Percentiles rank a stretch among this genome's conserved stretches.
These are phyloP conservation scores for Trachelus iudaicus DNA, from an alignment of 2,888 invertebrate species.

Conservation along the genomic window DNA sequence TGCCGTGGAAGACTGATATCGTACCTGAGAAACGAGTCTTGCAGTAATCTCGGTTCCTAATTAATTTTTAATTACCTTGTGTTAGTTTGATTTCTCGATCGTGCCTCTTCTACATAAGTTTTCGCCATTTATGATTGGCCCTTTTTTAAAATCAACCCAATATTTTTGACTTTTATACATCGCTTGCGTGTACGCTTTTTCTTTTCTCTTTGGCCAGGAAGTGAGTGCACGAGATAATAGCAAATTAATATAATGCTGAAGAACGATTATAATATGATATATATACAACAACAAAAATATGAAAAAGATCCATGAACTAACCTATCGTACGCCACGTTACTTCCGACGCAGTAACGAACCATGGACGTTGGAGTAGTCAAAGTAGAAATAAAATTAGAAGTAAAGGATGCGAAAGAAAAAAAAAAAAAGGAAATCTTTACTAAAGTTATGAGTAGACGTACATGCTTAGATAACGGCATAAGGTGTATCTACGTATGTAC, in stretches of 20 bases:
- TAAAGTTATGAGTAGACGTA: conserved; percentile 34
- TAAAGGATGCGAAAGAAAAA: conserved; percentile 21
- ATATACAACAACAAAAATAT: not conserved
- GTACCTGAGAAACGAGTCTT: conserved; percentile 47
- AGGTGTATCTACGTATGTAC: not conserved
- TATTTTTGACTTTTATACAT: not conserved
- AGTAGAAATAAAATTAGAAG: conserved; percentile 30
- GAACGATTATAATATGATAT: not conserved
- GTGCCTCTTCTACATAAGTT: not conserved
- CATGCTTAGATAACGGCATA: not conserved
- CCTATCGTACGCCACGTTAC: not conserved
- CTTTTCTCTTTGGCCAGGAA: not conserved
- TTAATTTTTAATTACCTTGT: not conserved
- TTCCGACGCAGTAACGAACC: conserved; percentile 24
- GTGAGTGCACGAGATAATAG: not conserved
- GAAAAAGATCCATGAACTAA: not conserved
- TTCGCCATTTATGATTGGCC: not conserved
- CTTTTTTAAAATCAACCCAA: not conserved
- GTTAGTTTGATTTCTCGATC: not conserved
- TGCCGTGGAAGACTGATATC: conserved; percentile 51
- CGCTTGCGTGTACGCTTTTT: not conserved
- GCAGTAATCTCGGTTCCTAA: not conserved
- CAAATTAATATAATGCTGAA: not conserved
- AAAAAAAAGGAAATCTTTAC: conserved; percentile 37
- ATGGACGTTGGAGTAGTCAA: conserved; percentile 49